A percentile compares a stretch with the other conserved stretches of the same genome.
Conservation (phyloP, 2,888 invertebrate genomes). For the Dolomedes plantarius region DNA sequence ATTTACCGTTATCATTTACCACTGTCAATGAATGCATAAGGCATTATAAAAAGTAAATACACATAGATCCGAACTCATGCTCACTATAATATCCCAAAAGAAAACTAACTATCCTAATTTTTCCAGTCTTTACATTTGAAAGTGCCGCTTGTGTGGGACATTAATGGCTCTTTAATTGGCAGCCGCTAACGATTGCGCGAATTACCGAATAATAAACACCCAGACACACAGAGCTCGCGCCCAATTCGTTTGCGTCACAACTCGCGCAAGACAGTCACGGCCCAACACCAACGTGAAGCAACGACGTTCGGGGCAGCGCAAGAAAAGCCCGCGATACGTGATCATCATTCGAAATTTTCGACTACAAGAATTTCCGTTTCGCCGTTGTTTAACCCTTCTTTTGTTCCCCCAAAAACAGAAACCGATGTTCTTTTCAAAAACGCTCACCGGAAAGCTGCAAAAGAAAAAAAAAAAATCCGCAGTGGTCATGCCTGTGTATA, state of each 20-base stretch:
- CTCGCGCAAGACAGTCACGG: not conserved
- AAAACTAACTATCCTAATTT: too few species aligned
- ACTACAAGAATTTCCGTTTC: slow-evolving; percentile 18
- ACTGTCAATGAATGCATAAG: too few species aligned
- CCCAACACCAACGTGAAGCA: not conserved
- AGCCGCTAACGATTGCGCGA: not conserved
- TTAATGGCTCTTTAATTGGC: not conserved
- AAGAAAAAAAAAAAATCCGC: slow-evolving; percentile 11
- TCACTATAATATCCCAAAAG: too few species aligned
- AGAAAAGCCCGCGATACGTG: slow-evolving; percentile 21
- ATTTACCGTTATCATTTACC: too few species aligned
- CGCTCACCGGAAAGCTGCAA: not conserved
- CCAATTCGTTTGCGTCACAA: not conserved
- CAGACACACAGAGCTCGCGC: too few species aligned
- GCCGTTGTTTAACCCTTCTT: slow-evolving; percentile 6
- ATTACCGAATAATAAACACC: not conserved
- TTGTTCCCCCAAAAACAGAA: not conserved
- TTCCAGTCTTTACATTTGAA: too few species aligned
- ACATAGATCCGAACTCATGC: too few species aligned
- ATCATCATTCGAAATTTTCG: slow-evolving; percentile 29
- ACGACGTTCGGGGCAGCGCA: not conserved
- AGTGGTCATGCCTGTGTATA: not conserved
- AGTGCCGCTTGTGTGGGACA: too few species aligned
- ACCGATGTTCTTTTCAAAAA: slow-evolving; percentile 14
- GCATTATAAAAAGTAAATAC: too few species aligned